phyloP scores from a whole-genome alignment of 2,888 invertebrate genomes.

The Cheilosia variabilis region DNA sequence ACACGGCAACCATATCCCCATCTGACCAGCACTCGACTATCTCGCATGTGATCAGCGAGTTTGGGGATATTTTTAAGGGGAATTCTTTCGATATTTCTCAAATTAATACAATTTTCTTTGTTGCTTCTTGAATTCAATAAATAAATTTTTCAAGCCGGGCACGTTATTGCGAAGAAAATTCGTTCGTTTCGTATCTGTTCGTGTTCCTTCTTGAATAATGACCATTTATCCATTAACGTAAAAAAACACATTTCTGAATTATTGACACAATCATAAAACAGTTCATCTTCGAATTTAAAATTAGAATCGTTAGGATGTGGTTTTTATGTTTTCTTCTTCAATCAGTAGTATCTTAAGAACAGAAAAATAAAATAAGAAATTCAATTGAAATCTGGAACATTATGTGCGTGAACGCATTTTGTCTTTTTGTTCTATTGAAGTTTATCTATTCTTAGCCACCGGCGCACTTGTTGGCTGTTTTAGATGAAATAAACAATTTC shows the following conservation, averaged over 20 bases:
- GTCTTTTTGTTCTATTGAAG: background rate
- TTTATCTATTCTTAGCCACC: constrained; percentile 38
- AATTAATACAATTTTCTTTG: constrained; percentile 5
- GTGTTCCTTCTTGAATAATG: background rate
- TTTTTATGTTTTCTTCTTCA: background rate
- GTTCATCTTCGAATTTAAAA: constrained; percentile 44
- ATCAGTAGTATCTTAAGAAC: constrained; percentile 9
- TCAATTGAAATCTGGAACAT: constrained; percentile 27
- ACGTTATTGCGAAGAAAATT: constrained; percentile 11
- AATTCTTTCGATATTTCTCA: constrained; percentile 15
- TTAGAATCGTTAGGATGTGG: constrained; percentile 17
- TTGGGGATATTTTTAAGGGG: constrained; percentile 2
- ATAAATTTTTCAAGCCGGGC: constrained; percentile 6
- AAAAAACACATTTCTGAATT: constrained; percentile 14
- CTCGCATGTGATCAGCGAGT: background rate
- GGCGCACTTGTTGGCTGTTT: constrained; percentile 35
- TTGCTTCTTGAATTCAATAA: constrained; percentile 9
- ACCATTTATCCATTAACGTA: constrained; percentile 38
- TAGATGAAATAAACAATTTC: constrained; percentile 1
- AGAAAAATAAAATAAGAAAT: background rate
- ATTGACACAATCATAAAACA: constrained; percentile 61
- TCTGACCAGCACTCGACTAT: constrained; percentile 5
- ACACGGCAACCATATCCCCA: background rate
- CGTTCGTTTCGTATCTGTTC: background rate
- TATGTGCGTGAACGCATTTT: constrained; percentile 4